Evolutionary conservation across 2,797 vertebrate genomes (phyloP).

Genomic region (Cryptoblepharus egeriae): DNA sequence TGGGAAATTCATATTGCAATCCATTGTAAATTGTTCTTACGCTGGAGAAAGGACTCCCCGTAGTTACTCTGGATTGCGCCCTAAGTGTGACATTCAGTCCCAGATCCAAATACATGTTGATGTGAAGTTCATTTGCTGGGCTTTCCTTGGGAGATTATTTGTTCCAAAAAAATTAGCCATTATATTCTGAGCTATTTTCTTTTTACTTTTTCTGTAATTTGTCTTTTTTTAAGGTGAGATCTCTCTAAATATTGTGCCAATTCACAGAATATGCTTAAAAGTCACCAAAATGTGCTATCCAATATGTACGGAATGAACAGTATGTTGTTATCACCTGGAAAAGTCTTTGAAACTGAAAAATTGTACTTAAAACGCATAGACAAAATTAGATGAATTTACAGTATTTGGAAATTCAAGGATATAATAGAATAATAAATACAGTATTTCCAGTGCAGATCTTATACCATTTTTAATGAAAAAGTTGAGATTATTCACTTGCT

Average conservation of each 20-base stretch:
- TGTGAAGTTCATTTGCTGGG: neutral
- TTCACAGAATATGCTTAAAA: neutral
- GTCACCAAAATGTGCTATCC: neutral
- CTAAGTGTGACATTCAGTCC: neutral
- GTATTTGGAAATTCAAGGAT: neutral
- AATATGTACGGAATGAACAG: neutral
- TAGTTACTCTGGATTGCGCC: too few relatives aligned
- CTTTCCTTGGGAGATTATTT: too few relatives aligned
- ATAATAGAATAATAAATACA: neutral
- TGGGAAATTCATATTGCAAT: too few relatives aligned
- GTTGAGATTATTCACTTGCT: constrained; percentile 37
- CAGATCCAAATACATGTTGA: neutral
- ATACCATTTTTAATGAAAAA: neutral
- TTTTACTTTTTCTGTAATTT: too few relatives aligned
- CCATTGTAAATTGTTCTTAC: too few relatives aligned
- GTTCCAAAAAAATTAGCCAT: too few relatives aligned
- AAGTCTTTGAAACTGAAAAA: neutral
- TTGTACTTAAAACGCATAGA: neutral
- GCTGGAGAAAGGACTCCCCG: too few relatives aligned
- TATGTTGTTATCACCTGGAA: neutral
- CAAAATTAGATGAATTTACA: neutral
- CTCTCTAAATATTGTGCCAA: too few relatives aligned
- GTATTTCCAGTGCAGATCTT: neutral
- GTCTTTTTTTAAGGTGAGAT: too few relatives aligned
- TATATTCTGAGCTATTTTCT: too few relatives aligned